A percentile compares a stretch with the other conserved stretches of the same genome.
These are phyloP conservation scores for Drosophila ohnishii DNA, from an alignment of 1,140 invertebrate species.

Conservation along the genomic window DNA sequence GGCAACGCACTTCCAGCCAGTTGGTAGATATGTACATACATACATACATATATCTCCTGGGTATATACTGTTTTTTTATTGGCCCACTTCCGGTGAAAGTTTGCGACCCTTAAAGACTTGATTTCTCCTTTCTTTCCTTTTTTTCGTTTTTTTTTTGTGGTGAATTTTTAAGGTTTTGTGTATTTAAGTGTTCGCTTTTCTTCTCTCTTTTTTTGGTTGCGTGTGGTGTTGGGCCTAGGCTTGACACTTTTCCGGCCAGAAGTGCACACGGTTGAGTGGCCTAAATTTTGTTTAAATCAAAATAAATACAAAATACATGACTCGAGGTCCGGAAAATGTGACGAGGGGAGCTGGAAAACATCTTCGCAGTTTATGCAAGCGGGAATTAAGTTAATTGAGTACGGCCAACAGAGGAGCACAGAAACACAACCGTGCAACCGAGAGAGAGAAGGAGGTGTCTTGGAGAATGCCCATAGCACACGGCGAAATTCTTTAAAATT, in stretches of 20 bases:
- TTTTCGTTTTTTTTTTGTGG: constrained; percentile 2
- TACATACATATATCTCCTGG: background rate
- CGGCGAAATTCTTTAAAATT: background rate
- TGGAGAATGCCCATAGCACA: background rate
- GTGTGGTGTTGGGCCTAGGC: constrained; percentile 24
- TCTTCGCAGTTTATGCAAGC: constrained; percentile 48
- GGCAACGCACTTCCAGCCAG: constrained; percentile 33
- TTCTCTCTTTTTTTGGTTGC: background rate
- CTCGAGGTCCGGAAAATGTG: constrained; percentile 28
- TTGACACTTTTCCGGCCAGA: constrained; percentile 56
- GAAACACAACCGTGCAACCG: background rate
- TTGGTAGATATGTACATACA: background rate
- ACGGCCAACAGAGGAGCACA: constrained; percentile 35
- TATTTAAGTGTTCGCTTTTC: constrained; percentile 21
- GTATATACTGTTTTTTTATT: constrained; percentile 25
- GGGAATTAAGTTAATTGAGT: constrained; percentile 79
- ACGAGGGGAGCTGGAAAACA: background rate
- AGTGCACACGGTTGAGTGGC: constrained; percentile 71
- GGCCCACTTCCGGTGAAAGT: constrained; percentile 28
- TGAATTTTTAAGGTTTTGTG: constrained; percentile 20
- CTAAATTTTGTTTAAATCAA: constrained; percentile 68
- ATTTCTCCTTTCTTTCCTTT: constrained; percentile 3
- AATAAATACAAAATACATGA: constrained; percentile 74
- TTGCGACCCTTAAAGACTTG: constrained; percentile 38
- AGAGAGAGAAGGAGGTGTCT: background rate